These are phyloP conservation scores for Chelidonichthys spinosus DNA, from an alignment of 2,797 vertebrate species.

Conservation along the genomic window DNA sequence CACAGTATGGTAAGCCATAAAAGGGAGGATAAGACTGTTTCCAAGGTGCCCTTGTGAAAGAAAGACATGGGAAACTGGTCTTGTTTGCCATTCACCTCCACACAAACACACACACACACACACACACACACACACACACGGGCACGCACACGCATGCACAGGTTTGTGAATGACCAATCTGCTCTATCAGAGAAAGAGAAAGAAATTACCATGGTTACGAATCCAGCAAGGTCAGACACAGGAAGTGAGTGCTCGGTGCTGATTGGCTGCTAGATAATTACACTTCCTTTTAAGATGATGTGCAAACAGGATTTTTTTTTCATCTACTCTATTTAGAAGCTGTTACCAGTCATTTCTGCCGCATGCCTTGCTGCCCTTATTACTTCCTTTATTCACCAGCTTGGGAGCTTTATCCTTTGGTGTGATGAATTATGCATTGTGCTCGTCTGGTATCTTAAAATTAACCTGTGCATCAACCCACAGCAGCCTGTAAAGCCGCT, in stretches of 20 bases:
- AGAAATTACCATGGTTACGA: conserved; percentile 81
- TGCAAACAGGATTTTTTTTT: conserved; percentile 62
- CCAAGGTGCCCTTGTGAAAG: conserved; percentile 58
- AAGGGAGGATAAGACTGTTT: conserved; percentile 56
- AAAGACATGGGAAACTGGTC: conserved; percentile 50
- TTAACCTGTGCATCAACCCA: conserved; percentile 74
- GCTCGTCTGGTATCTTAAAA: conserved; percentile 73
- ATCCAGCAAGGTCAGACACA: conserved; percentile 80
- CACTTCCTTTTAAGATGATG: conserved; percentile 77
- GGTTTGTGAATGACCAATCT: conserved; percentile 56
- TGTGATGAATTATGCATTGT: conserved; percentile 74
- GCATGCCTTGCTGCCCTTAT: conserved; percentile 64
- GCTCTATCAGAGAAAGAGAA: conserved; percentile 52
- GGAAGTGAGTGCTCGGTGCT: conserved; percentile 72
- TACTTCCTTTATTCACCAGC: conserved; percentile 67
- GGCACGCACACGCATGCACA: conserved; percentile 5
- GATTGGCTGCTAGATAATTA: conserved; percentile 83
- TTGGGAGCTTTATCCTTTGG: conserved; percentile 57
- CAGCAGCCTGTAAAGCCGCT: conserved; percentile 57
- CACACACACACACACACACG: conserved; percentile 19
- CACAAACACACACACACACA: conserved; percentile 16
- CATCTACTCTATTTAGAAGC: conserved; percentile 57
- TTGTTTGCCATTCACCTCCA: conserved; percentile 53
- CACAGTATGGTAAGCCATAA: conserved; percentile 55
- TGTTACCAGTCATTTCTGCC: conserved; percentile 70